Base-by-base conservation (phyloP, 1,140 invertebrate species). In the Portunus trituberculatus region DNA sequence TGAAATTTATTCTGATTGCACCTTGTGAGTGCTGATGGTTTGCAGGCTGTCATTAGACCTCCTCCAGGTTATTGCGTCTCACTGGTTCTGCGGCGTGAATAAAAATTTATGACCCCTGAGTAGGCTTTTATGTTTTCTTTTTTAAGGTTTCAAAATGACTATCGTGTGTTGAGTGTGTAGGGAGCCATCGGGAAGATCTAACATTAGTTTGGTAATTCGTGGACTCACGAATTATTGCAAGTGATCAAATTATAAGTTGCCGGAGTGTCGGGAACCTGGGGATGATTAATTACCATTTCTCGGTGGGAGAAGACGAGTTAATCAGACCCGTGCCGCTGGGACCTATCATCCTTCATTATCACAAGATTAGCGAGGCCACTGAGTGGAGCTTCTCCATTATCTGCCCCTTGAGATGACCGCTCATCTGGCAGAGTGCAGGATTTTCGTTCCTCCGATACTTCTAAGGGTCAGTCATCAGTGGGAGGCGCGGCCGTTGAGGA, bases 401-500 rank as follows among this genome's bases (percentile, higher is more conserved):
- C n/a, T 76, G 16, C 20, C 67, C 8, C 67, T 76, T 20, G 4
- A n/a, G n/a, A 76, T 76, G 67, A n/a, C 67, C 6, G 67, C 20
- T n/a, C 67, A n/a, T n/a, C 25, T 7, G 10, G n/a, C 4, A 7
- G 59, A 25, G n/a, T n/a, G 67, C 20, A 20, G 67, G 6, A 7
- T n/a, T 76, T 76, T 7, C 20, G n/a, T 76, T 76, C 8, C 52
- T 20, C 52, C 0, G 52, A 59, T 12, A 20, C 20, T 59, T 59
- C 52, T 59, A 20, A 16, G 39, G 1, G 39, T 6, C 39, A 39
- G 39, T 6, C 6, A 45, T 88, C 82, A 92, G 39, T 28, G 91
- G 20, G 82, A 29, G 4, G 7, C 91, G 4, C 94, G 91, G 29
- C 28, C 39, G 28, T 95, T 88, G 16, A 95, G 92, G 12, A 95